phyloP scores from a whole-genome alignment of 2,888 invertebrate genomes.

The Drosophila quinaria region DNA sequence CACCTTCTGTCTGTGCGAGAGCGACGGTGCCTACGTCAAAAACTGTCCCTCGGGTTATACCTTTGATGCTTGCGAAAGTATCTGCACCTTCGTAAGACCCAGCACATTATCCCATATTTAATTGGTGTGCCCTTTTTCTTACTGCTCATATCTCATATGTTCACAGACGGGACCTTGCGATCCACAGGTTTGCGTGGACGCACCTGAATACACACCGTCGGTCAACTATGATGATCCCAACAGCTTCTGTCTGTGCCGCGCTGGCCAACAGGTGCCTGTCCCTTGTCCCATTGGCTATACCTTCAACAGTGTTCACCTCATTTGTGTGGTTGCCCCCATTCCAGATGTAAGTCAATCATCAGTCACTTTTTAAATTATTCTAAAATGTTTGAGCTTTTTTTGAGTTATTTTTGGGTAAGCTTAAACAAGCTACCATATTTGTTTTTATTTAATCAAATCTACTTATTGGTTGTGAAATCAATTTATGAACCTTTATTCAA shows the following conservation, averaged over 20 bases:
- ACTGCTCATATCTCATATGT: neutral
- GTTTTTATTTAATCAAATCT: no score
- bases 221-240: constrained; percentile 62
- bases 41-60: constrained; percentile 56
- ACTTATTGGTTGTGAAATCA: no score
- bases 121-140: neutral
- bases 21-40: constrained; percentile 53
- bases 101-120: neutral
- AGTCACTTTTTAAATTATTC: neutral
- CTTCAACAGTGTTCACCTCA: constrained; percentile 39
- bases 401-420: no score
- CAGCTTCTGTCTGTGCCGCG: constrained; percentile 78
- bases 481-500: no score
- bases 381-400: no score
- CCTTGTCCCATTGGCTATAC: constrained; percentile 73
- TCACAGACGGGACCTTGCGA: constrained; percentile 77
- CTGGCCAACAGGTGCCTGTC: constrained; percentile 54
- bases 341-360: constrained; percentile 60
- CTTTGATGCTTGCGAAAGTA: constrained; percentile 28
- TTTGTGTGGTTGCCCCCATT: constrained; percentile 35
- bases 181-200: constrained; percentile 58
- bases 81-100: constrained; percentile 67
- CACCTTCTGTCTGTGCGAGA: constrained; percentile 68
- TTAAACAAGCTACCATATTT: no score
- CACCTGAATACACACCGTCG: constrained; percentile 45